phyloP scores from a whole-genome alignment of 2,797 vertebrate genomes.

The Characodon lateralis region DNA sequence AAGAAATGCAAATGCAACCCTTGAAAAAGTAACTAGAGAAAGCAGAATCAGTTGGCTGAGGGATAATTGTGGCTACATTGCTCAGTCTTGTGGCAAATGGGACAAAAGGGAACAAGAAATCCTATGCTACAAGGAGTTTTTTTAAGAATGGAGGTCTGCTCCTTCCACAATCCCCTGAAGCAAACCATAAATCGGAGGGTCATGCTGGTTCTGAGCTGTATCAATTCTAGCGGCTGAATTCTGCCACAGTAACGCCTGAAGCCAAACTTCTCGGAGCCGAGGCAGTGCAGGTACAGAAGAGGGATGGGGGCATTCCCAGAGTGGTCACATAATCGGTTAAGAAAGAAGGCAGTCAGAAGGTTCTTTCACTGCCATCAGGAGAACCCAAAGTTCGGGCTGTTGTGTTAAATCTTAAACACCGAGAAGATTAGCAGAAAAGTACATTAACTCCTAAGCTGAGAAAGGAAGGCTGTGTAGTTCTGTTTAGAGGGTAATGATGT shows the following conservation, averaged over 20 bases:
- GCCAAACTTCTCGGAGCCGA: conserved; percentile 8
- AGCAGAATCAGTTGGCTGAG: not conserved
- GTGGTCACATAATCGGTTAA: conserved; percentile 6
- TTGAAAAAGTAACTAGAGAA: not conserved
- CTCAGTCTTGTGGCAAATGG: not conserved
- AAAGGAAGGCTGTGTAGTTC: not conserved
- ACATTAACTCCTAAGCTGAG: not conserved
- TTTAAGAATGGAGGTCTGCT: conserved; percentile 14
- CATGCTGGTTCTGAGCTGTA: conserved; percentile 14
- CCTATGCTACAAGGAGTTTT: not conserved
- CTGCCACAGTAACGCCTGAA: conserved; percentile 17
- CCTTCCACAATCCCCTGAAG: conserved; percentile 19
- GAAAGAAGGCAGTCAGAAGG: conserved; percentile 5
- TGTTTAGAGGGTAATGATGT: not conserved
- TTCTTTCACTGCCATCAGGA: not conserved
- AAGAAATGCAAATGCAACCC: not conserved
- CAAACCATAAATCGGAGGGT: conserved; percentile 10
- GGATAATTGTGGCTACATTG: not conserved
- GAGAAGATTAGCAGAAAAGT: not conserved
- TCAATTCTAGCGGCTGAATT: conserved; percentile 17
- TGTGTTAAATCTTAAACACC: not conserved
- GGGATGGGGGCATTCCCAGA: conserved; percentile 4
- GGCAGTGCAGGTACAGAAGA: conserved; percentile 10
- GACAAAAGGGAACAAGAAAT: not conserved
- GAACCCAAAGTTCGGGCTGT: not conserved